Conservation (phyloP, 2,113 vertebrate genomes). For the Physeter macrocephalus region DNA sequence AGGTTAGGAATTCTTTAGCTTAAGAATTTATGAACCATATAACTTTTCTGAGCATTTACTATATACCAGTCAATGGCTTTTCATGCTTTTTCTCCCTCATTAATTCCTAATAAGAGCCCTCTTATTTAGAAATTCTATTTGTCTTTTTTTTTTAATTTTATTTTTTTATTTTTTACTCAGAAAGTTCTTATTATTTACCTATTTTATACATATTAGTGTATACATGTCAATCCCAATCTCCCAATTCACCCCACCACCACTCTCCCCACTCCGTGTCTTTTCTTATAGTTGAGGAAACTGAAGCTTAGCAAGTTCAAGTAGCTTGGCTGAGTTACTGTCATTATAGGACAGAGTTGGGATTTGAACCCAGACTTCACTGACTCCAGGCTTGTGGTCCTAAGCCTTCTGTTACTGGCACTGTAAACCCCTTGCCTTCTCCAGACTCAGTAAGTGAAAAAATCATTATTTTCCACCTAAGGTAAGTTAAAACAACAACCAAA, state of each 20-base stretch:
- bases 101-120: background rate
- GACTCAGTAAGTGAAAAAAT: background rate
- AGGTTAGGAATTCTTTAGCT: background rate
- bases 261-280: background rate
- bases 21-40: background rate
- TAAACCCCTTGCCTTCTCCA: rapidly evolving
- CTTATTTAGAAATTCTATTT: background rate
- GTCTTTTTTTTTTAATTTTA: background rate
- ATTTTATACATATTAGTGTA: too few relatives aligned
- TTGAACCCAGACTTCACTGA: background rate
- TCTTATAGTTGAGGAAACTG: background rate
- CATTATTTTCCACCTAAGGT: background rate
- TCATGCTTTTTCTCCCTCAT: background rate
- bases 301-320: background rate
- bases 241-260: too few relatives aligned
- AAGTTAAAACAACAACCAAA: background rate
- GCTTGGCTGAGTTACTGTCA: background rate
- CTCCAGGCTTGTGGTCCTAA: too few relatives aligned
- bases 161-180: too few relatives aligned
- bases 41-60: background rate
- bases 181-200: too few relatives aligned
- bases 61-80: background rate
- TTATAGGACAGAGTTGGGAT: background rate
- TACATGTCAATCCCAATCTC: too few relatives aligned
- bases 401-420: rapidly evolving